Evolutionary conservation across 1,140 invertebrate genomes (phyloP), one percentile per base, ranked within the genome.

Genomic region (Copidosoma floridanum): DNA sequence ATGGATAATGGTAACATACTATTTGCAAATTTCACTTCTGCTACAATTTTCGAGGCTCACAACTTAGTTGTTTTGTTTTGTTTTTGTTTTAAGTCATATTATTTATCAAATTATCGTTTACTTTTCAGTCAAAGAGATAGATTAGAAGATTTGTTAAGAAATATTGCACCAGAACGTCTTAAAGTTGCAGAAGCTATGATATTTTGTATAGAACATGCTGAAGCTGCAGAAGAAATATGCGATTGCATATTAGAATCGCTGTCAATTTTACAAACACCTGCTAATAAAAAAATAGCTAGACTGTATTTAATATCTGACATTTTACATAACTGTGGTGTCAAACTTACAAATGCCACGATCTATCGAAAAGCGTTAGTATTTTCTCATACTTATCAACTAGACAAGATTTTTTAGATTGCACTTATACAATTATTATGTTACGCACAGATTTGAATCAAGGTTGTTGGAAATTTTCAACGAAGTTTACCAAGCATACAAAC

Each of bases 171-270:
- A 1, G 92, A 97, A 74, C 84, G 92, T 65, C 79, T 85, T 51
- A 91, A 89, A 77, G 87, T 98, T 58, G 95, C 91, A 14, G 95
- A 98, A 77, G 90, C 90, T 0, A 99, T 99, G 97, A 90, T 98
- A 21, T 99, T 97, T 85, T 99, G 96, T 79, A 91, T 99, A 57
- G 96, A 99, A 73, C 97, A 99, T 82, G 94, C 95, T 20, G 96
- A 98, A 79, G 93, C 95, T 46, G 93, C 93, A 18, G 92, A 96
- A 72, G 97, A 99, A 82, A 94, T 99, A 57, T 91, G 94, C 46
- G 91, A 95, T 64, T 96, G 93, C 74, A 89, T 99, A 59, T 82
- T 85, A 7, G 92, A 95, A 72, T 89, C 92, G 1, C 78, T 98
- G 38, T 87, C 88, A 11, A 93, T 91, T 71, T 71, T 86, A 26